Evolutionary conservation across 2,113 vertebrate genomes (phyloP).

Genomic region (Rhineura floridana): DNA sequence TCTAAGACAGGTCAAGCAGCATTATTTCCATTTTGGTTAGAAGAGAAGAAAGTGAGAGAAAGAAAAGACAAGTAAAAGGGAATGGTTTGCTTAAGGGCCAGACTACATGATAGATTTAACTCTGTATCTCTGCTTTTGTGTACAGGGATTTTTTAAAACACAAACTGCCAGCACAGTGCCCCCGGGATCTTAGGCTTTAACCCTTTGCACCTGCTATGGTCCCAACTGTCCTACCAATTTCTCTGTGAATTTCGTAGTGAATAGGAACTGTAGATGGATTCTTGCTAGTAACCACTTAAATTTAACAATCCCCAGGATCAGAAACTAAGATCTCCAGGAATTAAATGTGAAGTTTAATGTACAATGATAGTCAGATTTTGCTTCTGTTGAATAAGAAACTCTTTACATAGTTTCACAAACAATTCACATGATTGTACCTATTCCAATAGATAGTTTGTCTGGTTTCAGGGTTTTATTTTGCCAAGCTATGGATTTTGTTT

Average conservation of each 20-base stretch:
- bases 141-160: neutral
- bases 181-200: no score
- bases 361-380: neutral
- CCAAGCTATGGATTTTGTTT: neutral
- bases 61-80: neutral
- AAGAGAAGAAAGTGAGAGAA: neutral
- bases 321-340: neutral
- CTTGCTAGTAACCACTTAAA: neutral
- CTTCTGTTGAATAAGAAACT: neutral
- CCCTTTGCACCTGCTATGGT: neutral
- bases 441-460: constrained; percentile 20
- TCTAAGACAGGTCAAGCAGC: neutral
- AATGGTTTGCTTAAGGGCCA: neutral
- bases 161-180: no score
- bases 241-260: neutral
- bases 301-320: neutral
- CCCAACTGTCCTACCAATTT: no score
- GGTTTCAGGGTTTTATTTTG: constrained; percentile 32
- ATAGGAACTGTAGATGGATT: no score
- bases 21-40: neutral
- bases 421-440: constrained; percentile 1
- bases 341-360: constrained; percentile 7
- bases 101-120: neutral
- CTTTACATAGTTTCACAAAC: constrained; percentile 2
- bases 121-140: neutral